Evolutionary conservation across 2,888 invertebrate species (phyloP), one percentile per base, ranked within the genome.

Genomic region (Scaptomyza tumidula): DNA sequence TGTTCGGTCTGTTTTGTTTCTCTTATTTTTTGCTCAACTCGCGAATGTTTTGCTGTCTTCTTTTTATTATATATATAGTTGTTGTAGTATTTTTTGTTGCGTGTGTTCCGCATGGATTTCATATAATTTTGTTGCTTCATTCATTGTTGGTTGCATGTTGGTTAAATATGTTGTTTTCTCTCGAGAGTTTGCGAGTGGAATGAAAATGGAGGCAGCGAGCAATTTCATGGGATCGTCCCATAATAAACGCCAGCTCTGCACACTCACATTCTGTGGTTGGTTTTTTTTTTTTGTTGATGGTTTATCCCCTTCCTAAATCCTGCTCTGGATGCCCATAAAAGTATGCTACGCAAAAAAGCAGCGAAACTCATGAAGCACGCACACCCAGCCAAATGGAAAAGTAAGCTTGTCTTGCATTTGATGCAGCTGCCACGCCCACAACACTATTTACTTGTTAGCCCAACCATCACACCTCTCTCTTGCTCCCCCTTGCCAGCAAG

Each of bases 61-160:
- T 27, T 58, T 33, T 37, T 14, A 5, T 37, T 37, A 33, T 33
- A 11, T 43, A 13, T 14, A 27, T 19, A 14, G 39, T 31, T 24
- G 9, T 24, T 54, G 35, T 58, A 27, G 39, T 54, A 49, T 41
- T 71, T 61, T 49, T 60, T 37, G 48, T 68, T 65, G 75, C 45
- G 64, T 54, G 35, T 64, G 76, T 62, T 67, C 49, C 59, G 71
- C 71, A 52, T 69, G 80, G 69, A 74, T 77, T 81, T 76, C 71
- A 71, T 78, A 78, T 86, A 80, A 88, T 78, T 86, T 88, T 86
- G 88, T 88, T 80, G 89, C 87, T 84, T 80, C 84, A 88, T 89
- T 89, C 89, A 89, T 83, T 89, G 89, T 82, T 69, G 82, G 77
- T 74, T 80, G 80, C 78, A 74, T 77, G 83, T 78, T 65, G 69